Evolutionary conservation across 2,888 invertebrate genomes (phyloP), one percentile per base, ranked within the genome.

Genomic region (Lithosia quadra): DNA sequence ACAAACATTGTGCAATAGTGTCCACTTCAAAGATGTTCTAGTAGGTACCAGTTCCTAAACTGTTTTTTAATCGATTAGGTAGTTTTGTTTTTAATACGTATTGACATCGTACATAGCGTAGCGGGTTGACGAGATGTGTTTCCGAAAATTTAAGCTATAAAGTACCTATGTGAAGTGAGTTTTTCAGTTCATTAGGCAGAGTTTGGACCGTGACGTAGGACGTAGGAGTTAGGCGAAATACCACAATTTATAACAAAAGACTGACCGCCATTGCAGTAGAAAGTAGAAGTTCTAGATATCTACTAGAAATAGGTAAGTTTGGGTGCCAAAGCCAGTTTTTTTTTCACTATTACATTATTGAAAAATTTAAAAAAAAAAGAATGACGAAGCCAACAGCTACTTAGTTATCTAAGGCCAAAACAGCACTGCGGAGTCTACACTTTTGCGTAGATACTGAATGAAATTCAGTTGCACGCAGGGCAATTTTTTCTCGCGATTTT

Each of bases 1-100:
- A 66, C 71, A 75, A 75, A 68, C 72, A 61, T 79, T 79, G 63
- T 74, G 80, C 78, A 79, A 79, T 78, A 68, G 34, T 55, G 49
- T 58, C 36, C 13, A 53, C 62, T 63, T 36, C 1, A 10, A 0
- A 4, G 60, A 18, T 60, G 60, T 24, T 15, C 22, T 39, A 1
- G 24, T 24, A 39, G 3, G 24, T 24, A 39, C 60, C 8, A 33
- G 13, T 53, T 33, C 33, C n/a, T 8, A 60, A 39, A 60, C 39
- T 0, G 15, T 24, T 24, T 36, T 60, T 60, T 60, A 60, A 60
- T 60, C 2, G 36, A 22, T 60, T 9, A 13, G 1, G 22, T 10
- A 10, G 15, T 36, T 60, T 39, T 39, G 18, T 39, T 60, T 49
- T 49, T n/a, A 49, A 49, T 49, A n/a, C 8, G 49, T 49, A n/a